Evolutionary conservation across 53 echinoderm and acorn worm genomes (phyloP), one percentile per base, ranked within the genome.

Genomic region (Arbacia lixula): DNA sequence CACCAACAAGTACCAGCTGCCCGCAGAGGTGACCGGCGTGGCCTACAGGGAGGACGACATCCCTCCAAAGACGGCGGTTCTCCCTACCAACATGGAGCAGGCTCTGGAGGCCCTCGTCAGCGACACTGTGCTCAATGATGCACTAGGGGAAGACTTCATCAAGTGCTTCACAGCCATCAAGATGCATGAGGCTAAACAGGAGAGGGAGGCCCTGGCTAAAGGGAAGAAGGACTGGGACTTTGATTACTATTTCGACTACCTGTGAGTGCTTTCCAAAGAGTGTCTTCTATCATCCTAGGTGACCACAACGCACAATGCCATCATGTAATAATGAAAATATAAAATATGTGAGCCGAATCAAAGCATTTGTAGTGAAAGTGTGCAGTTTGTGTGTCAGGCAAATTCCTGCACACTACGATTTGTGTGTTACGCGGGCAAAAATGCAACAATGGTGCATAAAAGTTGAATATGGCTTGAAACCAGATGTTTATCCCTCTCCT

Each of bases 61-160:
- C 32, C 88, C 80, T 12, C 81, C 80, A 1, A 55, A 84, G 30
- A 87, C 91, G 0, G 53, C 52, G 0, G 36, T 21, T 9, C 19
- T 87, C 3, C 91, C 93, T 3, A 82, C 53, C 21, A 66, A 64
- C 25, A 36, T 88, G 66, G 85, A 85, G 36, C 42, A 62, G 5
- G 90, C 90, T 22, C 54, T 91, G 16, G 30, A 91, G 34, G 88
- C 88, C 14, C 68, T 93, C 2, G n/a, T 69, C 11, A 53, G 36
- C 24, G 93, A 93, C 63, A 39, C 85, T 11, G 86, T 87, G 0
- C 81, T 93, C 3, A 25, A 51, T 20, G 77, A 79, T 5, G 78
- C 88, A 11, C 31, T 91, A 11, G 92, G 92, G 5, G 40, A 51
- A 39, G 92, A 91, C 1, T 88, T 91, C 68, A 49, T 88, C 61